Conservation (phyloP, 2,797 vertebrate species). For the Tiaroga cobitis region DNA sequence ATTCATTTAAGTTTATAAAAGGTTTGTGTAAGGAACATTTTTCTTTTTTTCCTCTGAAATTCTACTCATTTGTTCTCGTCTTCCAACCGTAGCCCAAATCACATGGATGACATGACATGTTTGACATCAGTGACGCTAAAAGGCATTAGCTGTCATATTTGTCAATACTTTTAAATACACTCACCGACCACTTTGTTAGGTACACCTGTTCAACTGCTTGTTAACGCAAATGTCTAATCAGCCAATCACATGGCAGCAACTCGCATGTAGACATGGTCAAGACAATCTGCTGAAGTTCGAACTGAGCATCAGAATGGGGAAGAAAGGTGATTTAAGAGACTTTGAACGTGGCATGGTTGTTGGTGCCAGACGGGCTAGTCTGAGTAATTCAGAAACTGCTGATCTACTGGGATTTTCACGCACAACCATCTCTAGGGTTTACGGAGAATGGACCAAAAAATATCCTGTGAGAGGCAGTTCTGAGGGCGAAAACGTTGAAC, state of each 20-base stretch:
- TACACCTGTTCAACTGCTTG: neutral
- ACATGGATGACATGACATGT: too few relatives aligned
- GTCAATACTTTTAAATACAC: neutral
- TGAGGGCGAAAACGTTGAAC: slow-evolving; percentile 40
- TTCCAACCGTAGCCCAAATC: neutral
- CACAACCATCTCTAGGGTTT: neutral
- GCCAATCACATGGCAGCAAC: neutral
- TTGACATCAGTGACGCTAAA: neutral
- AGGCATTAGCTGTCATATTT: neutral
- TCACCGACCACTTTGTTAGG: neutral
- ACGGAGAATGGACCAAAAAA: neutral
- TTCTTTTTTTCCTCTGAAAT: too few relatives aligned
- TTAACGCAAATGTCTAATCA: neutral
- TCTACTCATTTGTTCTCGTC: neutral
- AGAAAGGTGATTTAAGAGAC: neutral
- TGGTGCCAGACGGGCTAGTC: neutral
- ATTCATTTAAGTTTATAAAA: neutral
- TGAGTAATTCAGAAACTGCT: slow-evolving; percentile 4
- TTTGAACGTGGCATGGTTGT: neutral
- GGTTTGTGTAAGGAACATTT: neutral
- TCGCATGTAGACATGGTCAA: neutral
- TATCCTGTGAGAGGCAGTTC: neutral
- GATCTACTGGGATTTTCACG: neutral
- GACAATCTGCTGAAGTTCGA: neutral
- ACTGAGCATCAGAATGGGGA: too few relatives aligned